Evolutionary conservation across 2,888 invertebrate genomes (phyloP).

Genomic region (Oxystoma pomonae): DNA sequence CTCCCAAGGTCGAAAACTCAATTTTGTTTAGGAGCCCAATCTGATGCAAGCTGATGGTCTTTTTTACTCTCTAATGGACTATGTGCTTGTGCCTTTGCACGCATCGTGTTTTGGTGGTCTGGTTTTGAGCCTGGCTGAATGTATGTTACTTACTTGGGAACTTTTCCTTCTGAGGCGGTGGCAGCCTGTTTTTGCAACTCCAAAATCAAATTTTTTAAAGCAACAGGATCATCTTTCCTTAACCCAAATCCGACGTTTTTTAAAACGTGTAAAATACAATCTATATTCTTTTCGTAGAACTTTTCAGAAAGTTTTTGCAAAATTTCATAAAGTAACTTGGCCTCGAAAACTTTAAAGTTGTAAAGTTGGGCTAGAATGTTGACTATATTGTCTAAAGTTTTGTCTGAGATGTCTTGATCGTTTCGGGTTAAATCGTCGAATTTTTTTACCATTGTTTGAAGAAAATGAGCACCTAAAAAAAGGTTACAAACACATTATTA

Average conservation of each 20-base stretch:
- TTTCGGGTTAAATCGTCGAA: constrained; percentile 58
- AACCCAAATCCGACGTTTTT: constrained; percentile 78
- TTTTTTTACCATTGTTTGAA: constrained; percentile 67
- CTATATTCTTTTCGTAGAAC: constrained; percentile 76
- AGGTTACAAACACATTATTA: constrained; percentile 1
- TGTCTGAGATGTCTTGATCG: constrained; percentile 60
- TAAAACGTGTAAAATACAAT: constrained; percentile 74
- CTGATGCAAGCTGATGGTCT: no score
- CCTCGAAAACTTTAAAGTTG: constrained; percentile 84
- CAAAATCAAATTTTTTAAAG: constrained; percentile 71
- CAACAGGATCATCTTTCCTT: constrained; percentile 80
- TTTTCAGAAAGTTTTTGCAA: constrained; percentile 61
- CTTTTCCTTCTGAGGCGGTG: constrained; percentile 41
- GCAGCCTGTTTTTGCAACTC: constrained; percentile 61
- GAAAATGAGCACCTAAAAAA: constrained; percentile 69
- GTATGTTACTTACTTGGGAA: constrained; percentile 19
- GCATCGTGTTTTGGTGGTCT: no score
- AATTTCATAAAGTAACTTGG: constrained; percentile 74
- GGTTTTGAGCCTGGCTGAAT: no score
- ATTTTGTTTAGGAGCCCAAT: no score
- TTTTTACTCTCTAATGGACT: no score
- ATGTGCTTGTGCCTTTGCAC: no score
- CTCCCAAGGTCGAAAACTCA: no score
- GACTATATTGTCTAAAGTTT: constrained; percentile 77
- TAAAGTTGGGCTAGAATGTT: constrained; percentile 77